These are phyloP conservation scores for Scartelaos histophorus DNA, from an alignment of 2,113 vertebrate genomes.

Conservation along the genomic window DNA sequence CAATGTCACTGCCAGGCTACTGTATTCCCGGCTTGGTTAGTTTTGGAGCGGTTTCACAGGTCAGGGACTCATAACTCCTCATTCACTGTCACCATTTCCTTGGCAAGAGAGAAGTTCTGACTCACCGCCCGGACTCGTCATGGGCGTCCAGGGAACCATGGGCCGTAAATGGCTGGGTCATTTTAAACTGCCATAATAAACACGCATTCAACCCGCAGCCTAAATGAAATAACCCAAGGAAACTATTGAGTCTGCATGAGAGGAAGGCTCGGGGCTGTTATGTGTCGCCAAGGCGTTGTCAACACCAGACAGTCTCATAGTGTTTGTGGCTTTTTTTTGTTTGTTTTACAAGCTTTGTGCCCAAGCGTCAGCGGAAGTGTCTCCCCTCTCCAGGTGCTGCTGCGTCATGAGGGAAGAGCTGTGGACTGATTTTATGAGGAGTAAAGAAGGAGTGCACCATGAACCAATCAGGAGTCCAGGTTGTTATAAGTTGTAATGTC, in stretches of 20 bases:
- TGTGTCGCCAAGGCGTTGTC: conserved; percentile 63
- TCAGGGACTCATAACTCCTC: conserved; percentile 51
- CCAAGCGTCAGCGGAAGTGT: conserved; percentile 51
- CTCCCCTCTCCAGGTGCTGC: conserved; percentile 57
- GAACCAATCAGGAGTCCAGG: conserved; percentile 10
- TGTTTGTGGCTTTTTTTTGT: conserved; percentile 54
- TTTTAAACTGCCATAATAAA: conserved; percentile 58
- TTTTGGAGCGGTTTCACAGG: conserved; percentile 46
- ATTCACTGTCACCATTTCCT: conserved; percentile 53
- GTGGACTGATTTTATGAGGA: conserved; percentile 30
- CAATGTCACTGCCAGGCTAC: conserved; percentile 49
- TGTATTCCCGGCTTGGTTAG: conserved; percentile 44
- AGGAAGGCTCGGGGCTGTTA: conserved; percentile 32
- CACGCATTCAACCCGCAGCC: conserved; percentile 49
- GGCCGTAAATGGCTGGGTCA: conserved; percentile 45
- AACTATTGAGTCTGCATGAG: conserved; percentile 40
- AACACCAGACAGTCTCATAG: conserved; percentile 62
- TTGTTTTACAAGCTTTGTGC: conserved; percentile 49
- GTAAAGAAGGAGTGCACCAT: conserved; percentile 5
- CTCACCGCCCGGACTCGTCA: conserved; percentile 42
- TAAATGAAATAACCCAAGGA: conserved; percentile 48
- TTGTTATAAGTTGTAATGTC: conserved; percentile 42
- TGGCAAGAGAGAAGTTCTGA: conserved; percentile 47
- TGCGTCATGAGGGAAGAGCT: conserved; percentile 50
- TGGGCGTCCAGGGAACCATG: conserved; percentile 46